phyloP scores from a whole-genome alignment of 2,113 vertebrate species.

The Baryphthengus martii region DNA sequence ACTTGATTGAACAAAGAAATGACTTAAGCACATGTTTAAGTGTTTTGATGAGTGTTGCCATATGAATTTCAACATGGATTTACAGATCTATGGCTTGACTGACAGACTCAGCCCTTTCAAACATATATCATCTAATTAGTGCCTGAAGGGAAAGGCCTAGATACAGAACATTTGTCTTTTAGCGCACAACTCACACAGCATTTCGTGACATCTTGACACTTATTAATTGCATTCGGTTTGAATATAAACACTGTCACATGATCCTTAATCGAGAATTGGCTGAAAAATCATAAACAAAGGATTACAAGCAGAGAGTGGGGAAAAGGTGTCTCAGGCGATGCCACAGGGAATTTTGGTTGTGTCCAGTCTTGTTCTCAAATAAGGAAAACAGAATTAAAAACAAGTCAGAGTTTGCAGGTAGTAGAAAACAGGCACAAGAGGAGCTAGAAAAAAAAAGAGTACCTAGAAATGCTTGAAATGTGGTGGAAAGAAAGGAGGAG shows the following conservation, averaged over 20 bases:
- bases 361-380: constrained; percentile 56
- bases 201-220: constrained; percentile 57
- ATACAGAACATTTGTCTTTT: constrained; percentile 58
- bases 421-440: background rate
- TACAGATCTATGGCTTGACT: constrained; percentile 45
- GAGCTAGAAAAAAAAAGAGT: background rate
- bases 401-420: background rate
- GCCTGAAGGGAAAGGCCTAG: constrained; percentile 51
- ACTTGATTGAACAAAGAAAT: constrained; percentile 55
- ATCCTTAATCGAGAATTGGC: constrained; percentile 49
- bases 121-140: constrained; percentile 60
- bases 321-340: background rate
- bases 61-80: constrained; percentile 62
- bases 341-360: background rate
- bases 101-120: constrained; percentile 54
- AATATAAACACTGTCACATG: constrained; percentile 63
- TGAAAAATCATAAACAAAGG: constrained; percentile 60
- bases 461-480: background rate
- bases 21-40: constrained; percentile 59
- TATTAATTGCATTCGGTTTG: constrained; percentile 63
- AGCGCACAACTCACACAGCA: constrained; percentile 48
- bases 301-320: constrained; percentile 35
- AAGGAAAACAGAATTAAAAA: background rate
- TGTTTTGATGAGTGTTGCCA: constrained; percentile 58
- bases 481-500: background rate